Conservation (phyloP, 2,888 invertebrate species). For the Fissipunctia ypsillon region DNA sequence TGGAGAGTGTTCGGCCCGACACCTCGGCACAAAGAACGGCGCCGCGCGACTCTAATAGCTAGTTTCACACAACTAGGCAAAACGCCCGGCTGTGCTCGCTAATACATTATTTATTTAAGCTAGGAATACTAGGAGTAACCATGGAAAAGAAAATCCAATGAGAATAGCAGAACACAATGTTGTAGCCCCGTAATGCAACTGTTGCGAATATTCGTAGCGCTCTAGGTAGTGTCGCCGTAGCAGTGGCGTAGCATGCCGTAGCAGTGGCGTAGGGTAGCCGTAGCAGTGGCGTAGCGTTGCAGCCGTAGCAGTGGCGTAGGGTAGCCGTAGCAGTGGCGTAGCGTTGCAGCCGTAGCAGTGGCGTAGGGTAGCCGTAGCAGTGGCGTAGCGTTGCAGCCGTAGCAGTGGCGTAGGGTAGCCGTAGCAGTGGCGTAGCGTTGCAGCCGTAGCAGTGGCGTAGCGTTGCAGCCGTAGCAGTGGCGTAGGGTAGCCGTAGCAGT, state of each 20-base stretch:
- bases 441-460: constrained; percentile 17
- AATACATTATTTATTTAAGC: not conserved
- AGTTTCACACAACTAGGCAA: constrained; percentile 79
- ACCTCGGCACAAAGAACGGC: constrained; percentile 85
- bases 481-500: constrained; percentile 36
- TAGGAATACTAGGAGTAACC: not conserved
- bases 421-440: constrained; percentile 5
- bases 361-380: constrained; percentile 29
- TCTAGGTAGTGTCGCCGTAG: constrained; percentile 36
- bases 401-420: constrained; percentile 26
- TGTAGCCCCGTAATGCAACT: too few relatives aligned
- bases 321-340: constrained; percentile 33
- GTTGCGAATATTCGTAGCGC: not conserved
- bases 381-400: constrained; percentile 12
- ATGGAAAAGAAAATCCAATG: not conserved
- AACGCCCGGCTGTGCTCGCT: constrained; percentile 65
- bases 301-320: constrained; percentile 42
- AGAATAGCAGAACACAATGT: not conserved
- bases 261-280: constrained; percentile 14
- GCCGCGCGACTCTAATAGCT: constrained; percentile 81
- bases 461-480: constrained; percentile 33
- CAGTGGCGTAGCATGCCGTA: constrained; percentile 4
- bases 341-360: too few relatives aligned
- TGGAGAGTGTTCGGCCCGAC: constrained; percentile 82
- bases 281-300: constrained; percentile 14